A percentile compares a stretch with the other conserved stretches of the same genome.
Conservation (phyloP, 2,888 invertebrate genomes). For the Sturmia bella region DNA sequence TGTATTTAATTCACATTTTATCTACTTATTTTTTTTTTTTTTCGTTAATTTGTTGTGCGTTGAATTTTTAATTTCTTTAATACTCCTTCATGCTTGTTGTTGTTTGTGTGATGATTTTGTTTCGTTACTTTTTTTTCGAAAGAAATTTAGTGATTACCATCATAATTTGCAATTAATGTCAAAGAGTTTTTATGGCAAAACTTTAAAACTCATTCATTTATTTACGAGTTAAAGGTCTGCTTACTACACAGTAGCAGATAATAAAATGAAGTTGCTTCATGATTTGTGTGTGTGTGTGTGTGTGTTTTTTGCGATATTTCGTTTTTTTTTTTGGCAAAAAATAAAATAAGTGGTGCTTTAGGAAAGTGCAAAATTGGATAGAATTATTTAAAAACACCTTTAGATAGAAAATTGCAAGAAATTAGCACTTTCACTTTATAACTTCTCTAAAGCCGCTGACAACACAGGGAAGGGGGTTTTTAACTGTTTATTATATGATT, state of each 20-base stretch:
- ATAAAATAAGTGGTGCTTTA: not conserved
- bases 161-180: slow-evolving; percentile 72
- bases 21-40: slow-evolving; percentile 14
- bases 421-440: no score
- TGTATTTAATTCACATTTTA: slow-evolving; percentile 45
- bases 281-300: slow-evolving; percentile 41
- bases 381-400: no score
- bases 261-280: slow-evolving; percentile 22
- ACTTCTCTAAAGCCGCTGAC: no score
- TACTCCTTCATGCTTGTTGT: slow-evolving; percentile 14
- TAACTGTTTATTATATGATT: no score
- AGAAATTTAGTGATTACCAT: slow-evolving; percentile 66
- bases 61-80: slow-evolving; percentile 65
- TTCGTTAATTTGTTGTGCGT: slow-evolving; percentile 66
- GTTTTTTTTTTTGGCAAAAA: not conserved
- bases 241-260: slow-evolving; percentile 31
- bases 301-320: not conserved
- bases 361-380: no score
- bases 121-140: slow-evolving; percentile 49
- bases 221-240: slow-evolving; percentile 5
- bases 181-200: slow-evolving; percentile 64
- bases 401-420: no score
- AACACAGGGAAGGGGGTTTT: no score
- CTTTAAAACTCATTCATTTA: slow-evolving; percentile 58
- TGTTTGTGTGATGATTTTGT: slow-evolving; percentile 45